Conservation (phyloP, 23 tunicate species). For the Styela clava region DNA sequence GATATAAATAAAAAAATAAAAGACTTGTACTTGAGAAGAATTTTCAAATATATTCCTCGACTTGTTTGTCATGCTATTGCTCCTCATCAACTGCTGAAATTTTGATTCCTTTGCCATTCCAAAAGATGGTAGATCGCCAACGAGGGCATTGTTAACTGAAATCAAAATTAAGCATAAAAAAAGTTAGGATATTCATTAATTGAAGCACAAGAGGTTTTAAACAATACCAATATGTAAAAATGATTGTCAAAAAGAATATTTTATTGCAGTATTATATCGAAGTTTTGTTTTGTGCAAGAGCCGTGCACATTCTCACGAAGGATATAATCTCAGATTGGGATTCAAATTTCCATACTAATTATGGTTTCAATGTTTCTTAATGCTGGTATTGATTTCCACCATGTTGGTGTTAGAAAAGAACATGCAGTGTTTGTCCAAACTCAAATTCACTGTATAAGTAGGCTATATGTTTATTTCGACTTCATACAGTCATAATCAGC, state of each 20-base stretch:
- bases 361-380: no score
- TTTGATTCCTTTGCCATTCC: slow-evolving; percentile 86
- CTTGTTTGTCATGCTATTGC: slow-evolving; percentile 40
- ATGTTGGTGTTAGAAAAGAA: no score
- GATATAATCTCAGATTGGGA: no score
- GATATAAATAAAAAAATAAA: no score
- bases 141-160: slow-evolving; percentile 72
- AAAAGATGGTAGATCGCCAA: slow-evolving; percentile 83
- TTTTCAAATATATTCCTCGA: neutral
- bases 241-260: neutral
- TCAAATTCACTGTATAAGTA: no score
- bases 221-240: neutral
- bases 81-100: slow-evolving; percentile 77
- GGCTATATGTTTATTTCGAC: no score
- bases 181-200: neutral
- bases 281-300: neutral
- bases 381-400: no score
- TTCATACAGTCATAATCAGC: no score
- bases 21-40: neutral
- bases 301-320: no score
- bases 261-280: neutral
- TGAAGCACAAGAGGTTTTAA: neutral
- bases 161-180: neutral
- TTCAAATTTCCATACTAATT: no score
- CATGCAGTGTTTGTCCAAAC: no score